phyloP scores from a whole-genome alignment of 2,113 vertebrate genomes.

The Hemiscyllium ocellatum region DNA sequence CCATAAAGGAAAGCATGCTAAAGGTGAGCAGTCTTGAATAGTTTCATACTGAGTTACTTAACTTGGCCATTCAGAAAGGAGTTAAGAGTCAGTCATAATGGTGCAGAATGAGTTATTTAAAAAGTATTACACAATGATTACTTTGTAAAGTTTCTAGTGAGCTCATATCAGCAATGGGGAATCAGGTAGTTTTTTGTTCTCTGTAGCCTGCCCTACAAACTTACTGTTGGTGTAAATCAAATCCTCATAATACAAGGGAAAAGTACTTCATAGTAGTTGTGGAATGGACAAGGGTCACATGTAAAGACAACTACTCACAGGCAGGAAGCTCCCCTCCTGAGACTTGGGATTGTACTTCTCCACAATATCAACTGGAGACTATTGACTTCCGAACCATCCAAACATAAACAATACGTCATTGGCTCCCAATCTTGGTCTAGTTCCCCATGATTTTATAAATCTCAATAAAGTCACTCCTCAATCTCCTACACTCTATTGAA shows the following conservation, averaged over 20 bases:
- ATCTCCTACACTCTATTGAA: no score
- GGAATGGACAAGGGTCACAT: not conserved
- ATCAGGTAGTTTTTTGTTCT: not conserved
- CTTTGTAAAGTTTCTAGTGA: not conserved
- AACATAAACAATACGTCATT: constrained; percentile 95
- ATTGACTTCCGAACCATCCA: constrained; percentile 92
- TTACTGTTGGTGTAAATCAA: not conserved
- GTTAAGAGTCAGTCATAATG: not conserved
- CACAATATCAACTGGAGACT: constrained; percentile 92
- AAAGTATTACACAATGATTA: not conserved
- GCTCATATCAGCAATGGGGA: not conserved
- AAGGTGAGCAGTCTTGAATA: not conserved
- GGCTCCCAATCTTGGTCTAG: constrained; percentile 62
- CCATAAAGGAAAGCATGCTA: no score
- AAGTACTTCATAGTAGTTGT: not conserved
- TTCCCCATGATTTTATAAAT: no score
- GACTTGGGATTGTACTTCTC: constrained; percentile 98
- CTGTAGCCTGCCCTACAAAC: not conserved
- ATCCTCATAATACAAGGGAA: not conserved
- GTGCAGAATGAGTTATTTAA: not conserved
- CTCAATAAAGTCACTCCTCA: no score
- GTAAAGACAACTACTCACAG: constrained; percentile 61
- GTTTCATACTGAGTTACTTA: not conserved
- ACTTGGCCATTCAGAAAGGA: not conserved
- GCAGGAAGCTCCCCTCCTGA: constrained; percentile 92